Conservation (phyloP, 2,888 invertebrate species). For the Drosophila kanekoi region DNA sequence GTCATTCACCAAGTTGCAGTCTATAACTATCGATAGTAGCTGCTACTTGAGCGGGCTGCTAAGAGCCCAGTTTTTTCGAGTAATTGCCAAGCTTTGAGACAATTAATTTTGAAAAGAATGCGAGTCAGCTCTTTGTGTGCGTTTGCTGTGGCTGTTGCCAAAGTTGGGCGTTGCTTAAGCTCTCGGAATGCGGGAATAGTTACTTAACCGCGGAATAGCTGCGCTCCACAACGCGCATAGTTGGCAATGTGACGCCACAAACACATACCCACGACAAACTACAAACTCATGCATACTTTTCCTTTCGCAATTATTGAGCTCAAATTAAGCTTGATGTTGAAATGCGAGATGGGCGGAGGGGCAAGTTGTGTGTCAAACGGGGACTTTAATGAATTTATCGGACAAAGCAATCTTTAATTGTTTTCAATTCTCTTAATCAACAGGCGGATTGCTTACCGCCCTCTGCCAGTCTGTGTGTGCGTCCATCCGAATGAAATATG, state of each 20-base stretch:
- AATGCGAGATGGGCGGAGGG: no score
- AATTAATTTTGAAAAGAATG: neutral
- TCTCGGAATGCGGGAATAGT: slow-evolving; percentile 33
- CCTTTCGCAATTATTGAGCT: slow-evolving; percentile 9
- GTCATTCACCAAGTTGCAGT: no score
- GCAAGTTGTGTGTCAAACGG: no score
- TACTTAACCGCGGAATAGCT: slow-evolving; percentile 33
- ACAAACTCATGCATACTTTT: slow-evolving; percentile 16
- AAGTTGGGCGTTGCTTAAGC: slow-evolving; percentile 32
- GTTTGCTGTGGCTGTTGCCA: slow-evolving; percentile 6
- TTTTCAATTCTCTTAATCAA: no score
- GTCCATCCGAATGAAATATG: no score
- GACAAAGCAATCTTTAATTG: no score
- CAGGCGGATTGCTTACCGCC: no score
- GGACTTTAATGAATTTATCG: no score
- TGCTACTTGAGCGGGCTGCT: no score
- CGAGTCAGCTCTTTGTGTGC: neutral
- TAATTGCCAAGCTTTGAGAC: neutral
- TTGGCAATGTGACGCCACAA: slow-evolving; percentile 11
- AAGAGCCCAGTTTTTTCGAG: neutral
- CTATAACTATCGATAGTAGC: no score
- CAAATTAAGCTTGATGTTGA: no score
- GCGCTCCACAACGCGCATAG: slow-evolving; percentile 12
- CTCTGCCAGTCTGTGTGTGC: no score
- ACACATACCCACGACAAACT: neutral